Evolutionary conservation across 35 echinoderm and acorn worm genomes (phyloP).

Genomic region (Amphiura filiformis): DNA sequence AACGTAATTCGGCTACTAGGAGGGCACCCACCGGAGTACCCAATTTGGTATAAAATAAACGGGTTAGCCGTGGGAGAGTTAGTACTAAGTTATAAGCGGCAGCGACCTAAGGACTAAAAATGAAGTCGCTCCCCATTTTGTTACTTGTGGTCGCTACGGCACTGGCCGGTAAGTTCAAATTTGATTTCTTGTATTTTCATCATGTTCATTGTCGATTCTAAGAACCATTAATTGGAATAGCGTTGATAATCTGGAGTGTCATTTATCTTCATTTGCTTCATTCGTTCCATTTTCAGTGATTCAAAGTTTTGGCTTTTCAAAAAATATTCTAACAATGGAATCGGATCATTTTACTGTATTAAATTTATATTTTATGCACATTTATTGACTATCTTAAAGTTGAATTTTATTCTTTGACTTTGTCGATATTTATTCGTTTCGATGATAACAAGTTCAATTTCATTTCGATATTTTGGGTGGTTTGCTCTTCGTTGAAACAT

Average conservation of each 20-base stretch:
- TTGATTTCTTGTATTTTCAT: not conserved
- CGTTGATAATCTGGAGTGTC: not conserved
- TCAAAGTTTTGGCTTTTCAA: too few relatives aligned
- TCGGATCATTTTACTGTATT: too few relatives aligned
- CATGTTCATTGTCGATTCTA: not conserved
- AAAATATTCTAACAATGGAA: too few relatives aligned
- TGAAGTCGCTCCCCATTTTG: not conserved
- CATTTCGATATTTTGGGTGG: too few relatives aligned
- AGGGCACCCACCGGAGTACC: not conserved
- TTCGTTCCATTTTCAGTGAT: not conserved
- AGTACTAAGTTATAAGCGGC: not conserved
- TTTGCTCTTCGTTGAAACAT: too few relatives aligned
- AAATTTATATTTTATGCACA: too few relatives aligned
- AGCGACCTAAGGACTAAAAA: not conserved
- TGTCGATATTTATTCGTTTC: too few relatives aligned
- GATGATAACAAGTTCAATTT: too few relatives aligned
- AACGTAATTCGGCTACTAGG: not conserved
- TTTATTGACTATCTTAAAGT: too few relatives aligned
- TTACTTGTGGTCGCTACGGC: slow-evolving; percentile 30
- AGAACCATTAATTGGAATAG: not conserved
- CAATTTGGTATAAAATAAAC: not conserved
- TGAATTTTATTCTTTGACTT: too few relatives aligned
- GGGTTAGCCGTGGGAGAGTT: not conserved
- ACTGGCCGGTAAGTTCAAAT: slow-evolving; percentile 25
- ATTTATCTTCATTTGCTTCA: not conserved